Conservation (phyloP, 2,113 vertebrate genomes). For the Cephalophus harveyi region DNA sequence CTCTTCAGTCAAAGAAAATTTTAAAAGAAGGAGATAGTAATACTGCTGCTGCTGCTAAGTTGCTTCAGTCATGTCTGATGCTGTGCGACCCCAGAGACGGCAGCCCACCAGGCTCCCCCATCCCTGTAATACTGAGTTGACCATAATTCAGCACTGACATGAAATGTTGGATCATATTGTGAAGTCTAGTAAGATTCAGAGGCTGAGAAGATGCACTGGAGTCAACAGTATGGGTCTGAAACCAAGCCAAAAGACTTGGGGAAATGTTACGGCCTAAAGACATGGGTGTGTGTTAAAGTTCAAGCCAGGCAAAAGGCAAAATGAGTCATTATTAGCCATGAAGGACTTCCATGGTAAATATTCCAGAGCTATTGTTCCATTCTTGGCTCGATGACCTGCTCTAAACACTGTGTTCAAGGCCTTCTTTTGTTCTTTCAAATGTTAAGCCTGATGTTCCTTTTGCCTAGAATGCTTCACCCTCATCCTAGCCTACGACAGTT, state of each 20-base stretch:
- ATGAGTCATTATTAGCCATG: neutral
- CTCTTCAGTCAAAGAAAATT: neutral
- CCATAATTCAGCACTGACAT: neutral
- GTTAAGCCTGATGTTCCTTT: neutral
- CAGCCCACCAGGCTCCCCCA: accelerated
- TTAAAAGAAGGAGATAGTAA: neutral
- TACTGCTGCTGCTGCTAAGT: neutral
- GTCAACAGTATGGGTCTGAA: neutral
- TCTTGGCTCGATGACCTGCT: neutral
- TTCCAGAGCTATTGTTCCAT: neutral
- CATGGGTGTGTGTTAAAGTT: neutral
- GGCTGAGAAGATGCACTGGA: neutral
- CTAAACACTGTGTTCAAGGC: neutral
- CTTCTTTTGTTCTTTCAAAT: neutral
- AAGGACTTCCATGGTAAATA: neutral
- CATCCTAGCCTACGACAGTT: neutral
- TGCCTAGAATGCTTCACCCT: neutral
- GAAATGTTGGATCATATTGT: neutral
- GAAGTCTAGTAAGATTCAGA: neutral
- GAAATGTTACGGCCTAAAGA: neutral
- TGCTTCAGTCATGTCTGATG: too few relatives aligned
- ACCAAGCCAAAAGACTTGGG: neutral
- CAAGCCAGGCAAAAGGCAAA: neutral
- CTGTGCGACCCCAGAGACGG: too few relatives aligned
- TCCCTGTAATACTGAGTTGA: neutral